Conservation (phyloP, 2,113 vertebrate species). For the Oryzias melastigma region DNA sequence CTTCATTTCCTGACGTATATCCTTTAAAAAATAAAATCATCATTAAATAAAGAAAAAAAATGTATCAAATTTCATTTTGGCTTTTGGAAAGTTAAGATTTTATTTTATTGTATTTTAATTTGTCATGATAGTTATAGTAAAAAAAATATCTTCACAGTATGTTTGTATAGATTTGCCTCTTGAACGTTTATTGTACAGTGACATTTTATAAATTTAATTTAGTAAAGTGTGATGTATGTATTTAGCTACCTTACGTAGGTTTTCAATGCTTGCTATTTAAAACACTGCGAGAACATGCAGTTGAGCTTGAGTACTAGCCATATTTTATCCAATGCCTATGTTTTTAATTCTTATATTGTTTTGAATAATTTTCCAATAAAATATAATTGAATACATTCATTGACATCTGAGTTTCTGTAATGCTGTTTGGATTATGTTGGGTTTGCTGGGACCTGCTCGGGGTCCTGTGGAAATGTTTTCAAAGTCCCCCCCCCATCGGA, state of each 20-base stretch:
- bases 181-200: constrained; percentile 74
- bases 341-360: constrained; percentile 74
- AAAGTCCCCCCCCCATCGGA: neutral
- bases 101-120: constrained; percentile 66
- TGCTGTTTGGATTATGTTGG: neutral
- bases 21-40: constrained; percentile 18
- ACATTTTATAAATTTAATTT: constrained; percentile 72
- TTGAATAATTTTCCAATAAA: constrained; percentile 73
- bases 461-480: neutral
- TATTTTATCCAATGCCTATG: constrained; percentile 71
- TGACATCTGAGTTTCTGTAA: neutral
- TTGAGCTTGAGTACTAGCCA: constrained; percentile 69
- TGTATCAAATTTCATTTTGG: constrained; percentile 37
- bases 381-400: constrained; percentile 28
- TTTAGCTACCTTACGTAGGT: constrained; percentile 73
- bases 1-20: neutral
- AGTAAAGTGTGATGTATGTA: constrained; percentile 70
- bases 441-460: neutral
- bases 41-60: constrained; percentile 12
- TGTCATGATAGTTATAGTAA: constrained; percentile 62
- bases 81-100: constrained; percentile 47
- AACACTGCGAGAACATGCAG: constrained; percentile 63
- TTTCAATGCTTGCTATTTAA: constrained; percentile 70
- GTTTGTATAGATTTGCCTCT: constrained; percentile 71
- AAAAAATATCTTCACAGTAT: constrained; percentile 62